Evolutionary conservation across 1,140 invertebrate species (phyloP).

Genomic region (Dendroctonus ponderosae): DNA sequence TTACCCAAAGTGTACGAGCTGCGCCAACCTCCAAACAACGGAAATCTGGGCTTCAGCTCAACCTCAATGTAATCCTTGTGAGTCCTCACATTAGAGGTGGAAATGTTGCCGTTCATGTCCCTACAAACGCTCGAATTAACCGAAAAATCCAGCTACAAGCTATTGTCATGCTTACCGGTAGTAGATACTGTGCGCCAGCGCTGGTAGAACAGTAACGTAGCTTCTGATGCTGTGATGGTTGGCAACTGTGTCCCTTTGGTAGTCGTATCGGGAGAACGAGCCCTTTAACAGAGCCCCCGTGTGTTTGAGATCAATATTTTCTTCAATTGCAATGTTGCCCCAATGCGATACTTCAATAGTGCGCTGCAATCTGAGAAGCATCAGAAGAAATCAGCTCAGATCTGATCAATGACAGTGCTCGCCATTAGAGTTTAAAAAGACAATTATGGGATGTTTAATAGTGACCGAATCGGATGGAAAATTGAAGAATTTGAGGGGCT

Average conservation of each 20-base stretch:
- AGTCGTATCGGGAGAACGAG: constrained; percentile 94
- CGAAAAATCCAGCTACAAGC: neutral
- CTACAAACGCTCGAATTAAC: constrained; percentile 38
- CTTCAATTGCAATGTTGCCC: constrained; percentile 98
- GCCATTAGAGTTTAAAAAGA: too few species aligned
- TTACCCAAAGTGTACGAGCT: constrained; percentile 83
- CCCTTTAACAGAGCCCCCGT: constrained; percentile 91
- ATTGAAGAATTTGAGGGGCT: too few species aligned
- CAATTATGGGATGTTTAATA: too few species aligned
- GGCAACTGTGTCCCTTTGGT: constrained; percentile 84
- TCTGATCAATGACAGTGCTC: too few species aligned
- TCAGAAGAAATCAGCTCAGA: too few species aligned
- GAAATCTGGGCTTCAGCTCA: constrained; percentile 92
- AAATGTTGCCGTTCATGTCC: constrained; percentile 99
- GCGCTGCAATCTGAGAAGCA: constrained; percentile 64
- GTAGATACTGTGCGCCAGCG: constrained; percentile 60
- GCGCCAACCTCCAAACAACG: constrained; percentile 98
- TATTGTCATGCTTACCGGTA: constrained; percentile 42
- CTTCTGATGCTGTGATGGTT: constrained; percentile 85
- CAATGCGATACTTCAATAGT: constrained; percentile 97
- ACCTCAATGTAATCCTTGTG: constrained; percentile 91
- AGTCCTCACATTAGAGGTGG: constrained; percentile 88
- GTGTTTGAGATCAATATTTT: constrained; percentile 88
- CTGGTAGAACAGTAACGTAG: constrained; percentile 91
- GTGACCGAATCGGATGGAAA: too few species aligned